Evolutionary conservation across 2,888 invertebrate genomes (phyloP).

Genomic region (Piscicola geometra): DNA sequence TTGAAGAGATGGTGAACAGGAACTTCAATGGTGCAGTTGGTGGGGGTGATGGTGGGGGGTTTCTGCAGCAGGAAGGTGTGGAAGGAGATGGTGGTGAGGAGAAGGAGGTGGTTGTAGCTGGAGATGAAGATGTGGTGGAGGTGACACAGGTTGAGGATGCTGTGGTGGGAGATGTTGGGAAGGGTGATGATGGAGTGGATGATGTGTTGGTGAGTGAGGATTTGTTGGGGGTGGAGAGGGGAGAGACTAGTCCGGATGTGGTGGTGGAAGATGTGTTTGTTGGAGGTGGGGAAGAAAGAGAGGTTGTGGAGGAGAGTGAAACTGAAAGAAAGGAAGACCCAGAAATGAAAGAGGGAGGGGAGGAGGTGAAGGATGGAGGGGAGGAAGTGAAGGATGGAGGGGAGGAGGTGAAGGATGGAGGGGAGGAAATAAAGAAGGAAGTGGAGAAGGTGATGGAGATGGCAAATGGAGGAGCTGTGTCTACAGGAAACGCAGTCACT

Average conservation of each 20-base stretch:
- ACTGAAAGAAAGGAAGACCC: neutral
- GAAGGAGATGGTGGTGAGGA: neutral
- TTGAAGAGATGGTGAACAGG: neutral
- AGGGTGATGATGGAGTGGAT: neutral
- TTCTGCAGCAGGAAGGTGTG: neutral
- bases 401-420: neutral
- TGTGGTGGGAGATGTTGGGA: neutral
- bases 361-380: neutral
- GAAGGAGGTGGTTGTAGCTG: neutral
- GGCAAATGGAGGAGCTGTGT: neutral
- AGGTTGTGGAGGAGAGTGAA: neutral
- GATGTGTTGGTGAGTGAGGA: no score
- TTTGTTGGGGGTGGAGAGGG: neutral
- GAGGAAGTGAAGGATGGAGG: neutral
- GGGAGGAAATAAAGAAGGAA: no score
- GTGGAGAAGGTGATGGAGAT: neutral
- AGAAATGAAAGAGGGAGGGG: constrained; percentile 2
- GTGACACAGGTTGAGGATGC: neutral
- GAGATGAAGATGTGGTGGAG: neutral
- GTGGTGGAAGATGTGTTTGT: no score
- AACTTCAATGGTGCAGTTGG: neutral
- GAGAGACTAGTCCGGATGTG: no score
- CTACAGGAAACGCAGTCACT: neutral
- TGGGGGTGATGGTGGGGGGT: no score
- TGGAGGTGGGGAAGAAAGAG: neutral